Evolutionary conservation across 2,113 vertebrate species (phyloP).

Genomic region (Cyrtonyx montezumae): DNA sequence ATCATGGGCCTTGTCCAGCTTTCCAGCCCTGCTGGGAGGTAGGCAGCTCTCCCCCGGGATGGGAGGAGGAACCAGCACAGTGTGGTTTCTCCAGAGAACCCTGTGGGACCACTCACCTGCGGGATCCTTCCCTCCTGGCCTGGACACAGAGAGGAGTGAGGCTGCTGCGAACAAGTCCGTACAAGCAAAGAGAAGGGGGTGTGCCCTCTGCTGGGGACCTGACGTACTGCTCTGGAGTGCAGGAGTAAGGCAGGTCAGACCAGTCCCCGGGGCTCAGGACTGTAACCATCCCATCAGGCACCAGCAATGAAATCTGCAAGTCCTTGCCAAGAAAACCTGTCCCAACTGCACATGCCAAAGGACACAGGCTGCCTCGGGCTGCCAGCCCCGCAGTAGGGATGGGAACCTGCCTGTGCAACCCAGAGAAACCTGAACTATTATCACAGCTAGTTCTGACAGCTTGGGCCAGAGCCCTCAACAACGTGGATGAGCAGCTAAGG

Average conservation of each 20-base stretch:
- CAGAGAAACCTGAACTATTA: not conserved
- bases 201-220: not conserved
- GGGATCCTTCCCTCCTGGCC: not conserved
- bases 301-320: not conserved
- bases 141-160: not conserved
- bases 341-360: fast-evolving
- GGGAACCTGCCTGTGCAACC: not conserved
- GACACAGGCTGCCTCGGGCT: not conserved
- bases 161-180: not conserved
- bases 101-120: not conserved
- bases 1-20: fast-evolving
- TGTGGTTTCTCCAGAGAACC: not conserved
- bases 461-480: not conserved
- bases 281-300: not conserved
- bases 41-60: fast-evolving
- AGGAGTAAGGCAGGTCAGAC: constrained; percentile 1
- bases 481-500: not conserved
- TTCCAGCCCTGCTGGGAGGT: not conserved
- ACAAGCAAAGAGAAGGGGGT: not conserved
- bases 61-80: not conserved
- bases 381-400: fast-evolving
- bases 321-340: fast-evolving
- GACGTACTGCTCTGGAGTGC: fast-evolving
- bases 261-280: not conserved
- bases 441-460: not conserved